Conservation (phyloP, 1,140 invertebrate genomes). For the Rhyacophila brunnea region DNA sequence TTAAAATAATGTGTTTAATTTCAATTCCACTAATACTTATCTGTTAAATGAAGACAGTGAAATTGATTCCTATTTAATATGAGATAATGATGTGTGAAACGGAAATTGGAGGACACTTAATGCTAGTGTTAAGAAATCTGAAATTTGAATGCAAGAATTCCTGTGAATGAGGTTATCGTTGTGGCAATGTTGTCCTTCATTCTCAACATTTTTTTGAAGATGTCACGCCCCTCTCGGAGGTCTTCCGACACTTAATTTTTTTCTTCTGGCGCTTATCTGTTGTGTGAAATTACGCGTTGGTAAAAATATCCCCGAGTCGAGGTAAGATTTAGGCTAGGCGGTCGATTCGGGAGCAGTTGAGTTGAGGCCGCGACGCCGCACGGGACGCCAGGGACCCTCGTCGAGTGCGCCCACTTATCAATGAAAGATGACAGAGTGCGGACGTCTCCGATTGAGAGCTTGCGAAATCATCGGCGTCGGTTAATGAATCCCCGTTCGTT, state of each 20-base stretch:
- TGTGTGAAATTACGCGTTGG: constrained; percentile 4
- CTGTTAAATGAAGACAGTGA: too few species aligned
- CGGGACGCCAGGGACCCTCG: background rate
- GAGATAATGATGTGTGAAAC: too few species aligned
- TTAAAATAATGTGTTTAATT: too few species aligned
- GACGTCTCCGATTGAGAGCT: background rate
- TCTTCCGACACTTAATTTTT: too few species aligned
- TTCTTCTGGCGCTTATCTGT: background rate
- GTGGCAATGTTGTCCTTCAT: background rate
- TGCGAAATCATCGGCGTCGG: background rate
- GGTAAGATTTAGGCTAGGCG: constrained; percentile 9
- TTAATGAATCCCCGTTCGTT: background rate
- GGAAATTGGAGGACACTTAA: too few species aligned
- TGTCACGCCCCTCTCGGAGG: too few species aligned
- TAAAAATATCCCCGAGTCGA: constrained; percentile 11
- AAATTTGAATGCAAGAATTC: too few species aligned
- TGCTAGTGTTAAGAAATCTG: too few species aligned
- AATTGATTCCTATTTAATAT: too few species aligned
- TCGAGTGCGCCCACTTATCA: background rate
- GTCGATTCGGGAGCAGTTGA: background rate
- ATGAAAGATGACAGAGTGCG: background rate
- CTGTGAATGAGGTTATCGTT: too few species aligned
- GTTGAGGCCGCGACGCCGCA: background rate
- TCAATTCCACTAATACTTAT: too few species aligned
- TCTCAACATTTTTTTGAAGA: background rate